phyloP scores from a whole-genome alignment of 2,113 vertebrate species.

The Eubucco bourcierii region DNA sequence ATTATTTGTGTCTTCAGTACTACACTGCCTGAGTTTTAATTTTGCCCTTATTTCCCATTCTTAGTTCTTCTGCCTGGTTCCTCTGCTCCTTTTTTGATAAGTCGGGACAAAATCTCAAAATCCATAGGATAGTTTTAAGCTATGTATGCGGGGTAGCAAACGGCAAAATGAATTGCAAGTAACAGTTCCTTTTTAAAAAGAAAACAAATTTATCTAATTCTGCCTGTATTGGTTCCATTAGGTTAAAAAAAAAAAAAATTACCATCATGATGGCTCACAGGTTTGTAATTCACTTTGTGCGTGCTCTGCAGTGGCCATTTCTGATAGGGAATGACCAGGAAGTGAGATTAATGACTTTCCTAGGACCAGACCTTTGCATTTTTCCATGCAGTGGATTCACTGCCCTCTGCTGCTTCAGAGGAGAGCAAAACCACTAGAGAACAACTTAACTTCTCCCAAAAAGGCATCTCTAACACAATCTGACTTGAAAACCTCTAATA shows the following conservation, averaged over 20 bases:
- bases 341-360: background rate
- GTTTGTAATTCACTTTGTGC: background rate
- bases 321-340: background rate
- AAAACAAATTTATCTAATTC: background rate
- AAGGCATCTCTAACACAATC: background rate
- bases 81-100: background rate
- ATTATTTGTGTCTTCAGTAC: background rate
- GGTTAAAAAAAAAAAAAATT: background rate
- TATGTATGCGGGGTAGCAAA: background rate
- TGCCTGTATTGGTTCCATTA: background rate
- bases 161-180: background rate
- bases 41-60: background rate
- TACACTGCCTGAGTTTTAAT: background rate
- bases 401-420: conserved; percentile 65
- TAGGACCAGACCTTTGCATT: background rate
- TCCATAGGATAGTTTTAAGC: background rate
- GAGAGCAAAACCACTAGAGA: background rate
- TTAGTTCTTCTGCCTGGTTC: background rate
- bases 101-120: background rate
- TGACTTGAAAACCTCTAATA: background rate
- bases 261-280: background rate
- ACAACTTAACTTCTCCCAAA: background rate
- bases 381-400: background rate
- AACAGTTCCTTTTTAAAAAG: background rate
- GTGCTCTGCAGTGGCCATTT: background rate